phyloP scores from a whole-genome alignment of 1,140 invertebrate genomes.

The Drosophila baimaii region DNA sequence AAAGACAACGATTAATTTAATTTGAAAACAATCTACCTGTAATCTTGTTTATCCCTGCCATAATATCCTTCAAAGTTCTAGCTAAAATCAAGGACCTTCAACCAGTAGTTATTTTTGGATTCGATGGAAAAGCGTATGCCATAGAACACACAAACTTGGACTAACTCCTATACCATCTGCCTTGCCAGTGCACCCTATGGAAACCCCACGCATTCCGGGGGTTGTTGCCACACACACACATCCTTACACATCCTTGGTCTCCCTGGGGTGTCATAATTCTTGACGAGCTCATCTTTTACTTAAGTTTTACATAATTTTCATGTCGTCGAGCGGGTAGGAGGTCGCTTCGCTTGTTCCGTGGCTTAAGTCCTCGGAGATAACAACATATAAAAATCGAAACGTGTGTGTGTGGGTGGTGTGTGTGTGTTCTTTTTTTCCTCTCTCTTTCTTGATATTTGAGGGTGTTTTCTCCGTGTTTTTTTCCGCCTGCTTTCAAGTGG shows the following conservation, averaged over 20 bases:
- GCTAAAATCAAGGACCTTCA: not conserved
- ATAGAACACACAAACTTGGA: slow-evolving; percentile 13
- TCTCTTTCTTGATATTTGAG: no score
- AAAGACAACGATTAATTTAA: not conserved
- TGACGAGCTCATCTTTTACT: slow-evolving; percentile 85
- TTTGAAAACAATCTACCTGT: not conserved
- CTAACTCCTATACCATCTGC: slow-evolving; percentile 2
- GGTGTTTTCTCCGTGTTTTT: no score
- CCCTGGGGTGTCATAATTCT: slow-evolving; percentile 84
- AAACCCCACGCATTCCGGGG: slow-evolving; percentile 7
- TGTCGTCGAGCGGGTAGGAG: slow-evolving; percentile 68
- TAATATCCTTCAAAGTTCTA: not conserved
- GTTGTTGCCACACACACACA: slow-evolving; percentile 46
- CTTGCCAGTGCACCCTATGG: not conserved
- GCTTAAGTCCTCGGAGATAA: slow-evolving; percentile 70
- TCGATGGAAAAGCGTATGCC: not conserved
- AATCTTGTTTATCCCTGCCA: no score
- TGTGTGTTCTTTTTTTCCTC: not conserved
- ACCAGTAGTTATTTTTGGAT: not conserved
- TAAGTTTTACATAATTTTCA: slow-evolving; percentile 84
- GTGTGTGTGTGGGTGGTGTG: slow-evolving; percentile 56
- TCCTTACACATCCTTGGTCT: slow-evolving; percentile 58
- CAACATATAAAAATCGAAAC: slow-evolving; percentile 70
- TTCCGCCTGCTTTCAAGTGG: not conserved
- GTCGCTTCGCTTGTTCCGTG: slow-evolving; percentile 46